Evolutionary conservation across 2,888 invertebrate genomes (phyloP), one percentile per base, ranked within the genome.

Genomic region (Seira ritae): DNA sequence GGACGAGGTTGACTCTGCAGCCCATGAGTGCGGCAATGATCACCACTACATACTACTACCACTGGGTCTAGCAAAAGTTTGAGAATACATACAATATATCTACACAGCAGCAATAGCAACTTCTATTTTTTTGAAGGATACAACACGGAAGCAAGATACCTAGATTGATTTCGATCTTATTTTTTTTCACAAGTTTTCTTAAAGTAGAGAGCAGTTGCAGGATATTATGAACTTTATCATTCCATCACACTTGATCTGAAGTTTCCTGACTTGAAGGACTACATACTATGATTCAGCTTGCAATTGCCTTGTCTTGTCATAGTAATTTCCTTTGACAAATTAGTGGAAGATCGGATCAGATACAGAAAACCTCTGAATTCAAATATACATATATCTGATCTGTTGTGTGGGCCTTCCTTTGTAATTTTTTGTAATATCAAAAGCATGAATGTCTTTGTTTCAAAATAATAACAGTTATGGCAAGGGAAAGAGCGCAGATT

Each of bases 401-500:
- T n/a, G n/a, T n/a, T n/a, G n/a, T n/a, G n/a, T n/a, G n/a, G n/a
- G n/a, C n/a, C n/a, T n/a, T n/a, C n/a, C n/a, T n/a, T n/a, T n/a
- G n/a, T n/a, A n/a, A n/a, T n/a, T n/a, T n/a, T n/a, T n/a, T n/a
- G n/a, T n/a, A n/a, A n/a, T n/a, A n/a, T n/a, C n/a, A n/a, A n/a
- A n/a, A n/a, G n/a, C 23, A 67, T 20, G 2, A 65, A 17, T 67
- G n/a, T 31, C 67, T 20, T 23, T 67, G 67, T 67, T 67, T 24
- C 67, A 24, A 67, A 50, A 50, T 50, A 50, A 50, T 50, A 50
- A 50, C 50, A 50, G 50, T 31, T 31, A 31, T 31, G 50, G 12
- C 2, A 50, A 50, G 12, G 50, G 6, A n/a, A n/a, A 50, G 50
- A 3, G 3, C 3, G 12, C 50, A 31, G 62, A 15, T 75, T 68